Conservation (phyloP, 2,888 invertebrate genomes). For the Pollenia labialis region DNA sequence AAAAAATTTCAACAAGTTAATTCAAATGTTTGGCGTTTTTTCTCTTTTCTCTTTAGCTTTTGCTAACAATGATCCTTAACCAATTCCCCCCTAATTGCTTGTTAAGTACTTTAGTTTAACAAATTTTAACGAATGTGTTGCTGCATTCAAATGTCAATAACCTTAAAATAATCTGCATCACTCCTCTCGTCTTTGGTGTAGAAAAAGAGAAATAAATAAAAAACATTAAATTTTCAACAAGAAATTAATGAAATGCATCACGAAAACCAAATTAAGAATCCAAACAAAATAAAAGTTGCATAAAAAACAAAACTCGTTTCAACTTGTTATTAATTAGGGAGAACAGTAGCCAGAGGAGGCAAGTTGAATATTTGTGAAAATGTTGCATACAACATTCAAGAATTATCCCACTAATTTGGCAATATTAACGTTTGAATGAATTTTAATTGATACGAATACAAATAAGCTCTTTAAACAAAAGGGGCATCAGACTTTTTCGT, state of each 20-base stretch:
- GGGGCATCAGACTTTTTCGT: neutral
- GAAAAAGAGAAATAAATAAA: neutral
- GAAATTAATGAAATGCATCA: constrained; percentile 68
- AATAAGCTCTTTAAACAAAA: constrained; percentile 25
- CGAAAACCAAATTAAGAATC: constrained; percentile 69
- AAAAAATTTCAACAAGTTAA: constrained; percentile 26
- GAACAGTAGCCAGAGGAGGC: constrained; percentile 73
- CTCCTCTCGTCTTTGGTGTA: neutral
- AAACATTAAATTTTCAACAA: constrained; percentile 57
- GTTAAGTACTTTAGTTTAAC: constrained; percentile 47
- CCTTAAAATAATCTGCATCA: constrained; percentile 47
- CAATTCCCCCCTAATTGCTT: constrained; percentile 48
- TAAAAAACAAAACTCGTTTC: constrained; percentile 19
- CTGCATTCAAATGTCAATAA: constrained; percentile 62
- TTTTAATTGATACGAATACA: constrained; percentile 44
- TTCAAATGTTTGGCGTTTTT: constrained; percentile 12
- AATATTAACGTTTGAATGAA: constrained; percentile 64
- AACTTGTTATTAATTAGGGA: constrained; percentile 75
- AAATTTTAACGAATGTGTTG: constrained; percentile 28
- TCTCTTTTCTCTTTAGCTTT: neutral
- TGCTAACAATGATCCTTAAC: constrained; percentile 6
- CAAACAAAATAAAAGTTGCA: constrained; percentile 35
- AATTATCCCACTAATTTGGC: constrained; percentile 68
- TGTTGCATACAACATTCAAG: constrained; percentile 51
- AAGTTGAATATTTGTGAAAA: constrained; percentile 7